These are phyloP conservation scores for Drosophila paramelanica DNA, from an alignment of 2,888 invertebrate species.

Conservation along the genomic window DNA sequence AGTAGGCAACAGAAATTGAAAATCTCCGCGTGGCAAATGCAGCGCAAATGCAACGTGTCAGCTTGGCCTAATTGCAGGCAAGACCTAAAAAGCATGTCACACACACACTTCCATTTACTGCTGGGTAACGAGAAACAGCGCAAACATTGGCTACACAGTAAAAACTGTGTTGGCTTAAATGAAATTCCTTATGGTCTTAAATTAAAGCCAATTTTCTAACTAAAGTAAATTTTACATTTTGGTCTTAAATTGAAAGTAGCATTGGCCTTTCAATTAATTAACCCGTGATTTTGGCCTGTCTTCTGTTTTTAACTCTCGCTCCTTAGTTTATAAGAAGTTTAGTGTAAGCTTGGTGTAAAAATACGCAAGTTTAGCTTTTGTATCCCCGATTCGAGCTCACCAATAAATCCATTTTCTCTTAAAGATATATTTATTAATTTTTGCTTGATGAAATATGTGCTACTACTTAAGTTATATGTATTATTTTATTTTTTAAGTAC, in stretches of 20 bases:
- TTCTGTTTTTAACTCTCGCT: no score
- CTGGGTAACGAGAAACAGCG: constrained; percentile 4
- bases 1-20: constrained; percentile 32
- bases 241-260: neutral
- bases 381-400: no score
- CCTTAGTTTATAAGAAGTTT: no score
- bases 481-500: no score
- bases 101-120: neutral
- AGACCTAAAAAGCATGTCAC: constrained; percentile 11
- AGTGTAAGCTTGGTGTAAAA: no score
- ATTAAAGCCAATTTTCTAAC: no score
- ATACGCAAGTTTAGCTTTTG: no score
- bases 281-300: neutral
- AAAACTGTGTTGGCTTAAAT: neutral
- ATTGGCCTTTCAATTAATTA: neutral
- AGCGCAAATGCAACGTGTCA: constrained; percentile 26
- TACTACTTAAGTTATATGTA: no score
- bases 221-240: neutral
- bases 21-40: constrained; percentile 4
- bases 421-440: no score
- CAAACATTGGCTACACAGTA: neutral
- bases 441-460: no score
- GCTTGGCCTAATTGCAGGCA: constrained; percentile 28
- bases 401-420: no score
- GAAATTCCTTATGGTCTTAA: neutral